Base-by-base conservation (phyloP, 2,888 invertebrate genomes). In the Phyllotreta striolata region DNA sequence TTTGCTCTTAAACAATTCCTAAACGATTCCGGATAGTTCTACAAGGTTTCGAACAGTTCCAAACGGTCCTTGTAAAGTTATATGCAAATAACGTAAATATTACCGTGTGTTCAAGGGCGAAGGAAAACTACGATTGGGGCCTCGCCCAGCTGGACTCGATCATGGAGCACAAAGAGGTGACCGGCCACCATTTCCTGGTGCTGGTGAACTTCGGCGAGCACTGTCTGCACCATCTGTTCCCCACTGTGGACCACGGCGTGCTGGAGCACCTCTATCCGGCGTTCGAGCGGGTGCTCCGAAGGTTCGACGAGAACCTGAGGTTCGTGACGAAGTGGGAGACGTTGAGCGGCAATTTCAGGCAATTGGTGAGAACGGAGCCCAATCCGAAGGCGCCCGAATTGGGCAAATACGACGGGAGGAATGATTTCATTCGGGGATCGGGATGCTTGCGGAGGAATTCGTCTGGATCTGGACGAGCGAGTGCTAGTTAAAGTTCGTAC, bases 201-300 rank as follows among this genome's bases (percentile, higher is more conserved):
- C 78, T 93, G 54, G 89, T 91, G 0, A 85, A 88, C 66, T 94
- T 92, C 72, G 94, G 94, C 0, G 89, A 91, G 66, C 94, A 95
- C 77, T 85, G 85, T 0, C 82, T 94, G 1, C 94, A 95, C 78
- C 94, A 95, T 79, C 82, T 94, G 38, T 90, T 94, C 73, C 94
- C 94, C 0, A 91, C 92, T 0, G 74, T 94, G 43, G 94, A 94
- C 78, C 93, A 94, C 74, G 89, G 88, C 0, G 86, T 88, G 59
- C 79, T 94, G n/a, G 85, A 86, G 6, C 85, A 88, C 54, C 82
- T 93, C 2, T 87, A 89, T 75, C 88, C 90, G 0, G 84, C 85
- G 1, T 83, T 90, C 5, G 72, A 86, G 3, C 83, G 88, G 66
- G 89, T 72, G 7, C 87, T 89, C 71, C 79, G 85, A 52, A 87